phyloP scores from a whole-genome alignment of 53 echinoderm and acorn worm species.

The Hippasteria phrygiana region DNA sequence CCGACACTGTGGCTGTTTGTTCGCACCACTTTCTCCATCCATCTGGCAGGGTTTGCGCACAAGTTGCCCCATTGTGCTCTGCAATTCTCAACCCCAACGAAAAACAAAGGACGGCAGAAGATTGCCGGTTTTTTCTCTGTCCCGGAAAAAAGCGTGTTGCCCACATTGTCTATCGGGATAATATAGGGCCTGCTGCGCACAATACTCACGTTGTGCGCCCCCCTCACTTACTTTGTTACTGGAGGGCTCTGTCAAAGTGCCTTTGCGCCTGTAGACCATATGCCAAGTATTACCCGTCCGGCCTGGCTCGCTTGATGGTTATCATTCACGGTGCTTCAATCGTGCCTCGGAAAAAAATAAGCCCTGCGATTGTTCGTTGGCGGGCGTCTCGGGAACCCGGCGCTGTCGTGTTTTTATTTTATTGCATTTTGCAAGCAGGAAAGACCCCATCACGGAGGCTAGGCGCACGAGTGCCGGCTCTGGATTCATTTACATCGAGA shows the following conservation, averaged over 20 bases:
- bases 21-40: slow-evolving; percentile 75
- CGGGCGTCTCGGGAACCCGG: slow-evolving; percentile 45
- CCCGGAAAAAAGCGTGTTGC: slow-evolving; percentile 62
- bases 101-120: slow-evolving; percentile 66
- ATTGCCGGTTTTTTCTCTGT: slow-evolving; percentile 46
- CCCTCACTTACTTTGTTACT: slow-evolving; percentile 86
- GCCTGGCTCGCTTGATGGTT: slow-evolving; percentile 50
- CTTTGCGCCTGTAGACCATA: slow-evolving; percentile 71
- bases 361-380: slow-evolving; percentile 60
- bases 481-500: slow-evolving; percentile 74
- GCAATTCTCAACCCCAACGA: slow-evolving; percentile 62
- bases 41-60: slow-evolving; percentile 73
- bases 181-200: slow-evolving; percentile 73
- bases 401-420: slow-evolving; percentile 62
- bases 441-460: slow-evolving; percentile 51
- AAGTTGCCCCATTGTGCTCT: slow-evolving; percentile 64
- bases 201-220: slow-evolving; percentile 74
- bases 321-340: slow-evolving; percentile 59
- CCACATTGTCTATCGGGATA: slow-evolving; percentile 80
- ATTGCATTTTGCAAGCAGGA: slow-evolving; percentile 59
- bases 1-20: slow-evolving; percentile 73
- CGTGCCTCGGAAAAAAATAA: slow-evolving; percentile 60
- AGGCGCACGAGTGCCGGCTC: slow-evolving; percentile 57
- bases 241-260: slow-evolving; percentile 67
- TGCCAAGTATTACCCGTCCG: slow-evolving; percentile 68